phyloP scores from a whole-genome alignment of 92 coral and sea anemone species.

The Scolanthus callimorphus region DNA sequence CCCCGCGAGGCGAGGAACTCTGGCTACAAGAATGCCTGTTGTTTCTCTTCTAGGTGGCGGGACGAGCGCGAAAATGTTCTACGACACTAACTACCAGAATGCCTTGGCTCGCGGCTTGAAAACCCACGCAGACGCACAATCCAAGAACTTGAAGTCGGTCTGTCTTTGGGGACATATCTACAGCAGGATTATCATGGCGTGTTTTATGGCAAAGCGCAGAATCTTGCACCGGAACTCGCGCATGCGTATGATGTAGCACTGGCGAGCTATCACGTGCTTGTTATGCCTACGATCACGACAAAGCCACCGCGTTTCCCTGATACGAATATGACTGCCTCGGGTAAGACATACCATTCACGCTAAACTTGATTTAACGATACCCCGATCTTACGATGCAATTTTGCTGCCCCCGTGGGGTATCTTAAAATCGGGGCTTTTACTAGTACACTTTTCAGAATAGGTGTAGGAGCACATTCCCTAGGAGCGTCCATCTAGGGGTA shows the following conservation, averaged over 20 bases:
- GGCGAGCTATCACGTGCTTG: slow-evolving; percentile 40
- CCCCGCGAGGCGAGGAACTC: slow-evolving; percentile 44
- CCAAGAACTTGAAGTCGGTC: slow-evolving; percentile 2
- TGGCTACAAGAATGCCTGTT: too few relatives aligned
- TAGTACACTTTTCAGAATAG: too few relatives aligned
- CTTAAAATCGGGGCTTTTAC: too few relatives aligned
- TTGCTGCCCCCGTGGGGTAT: too few relatives aligned
- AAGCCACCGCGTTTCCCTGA: slow-evolving; percentile 39
- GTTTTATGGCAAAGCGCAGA: slow-evolving; percentile 58
- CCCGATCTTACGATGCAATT: too few relatives aligned
- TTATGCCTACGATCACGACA: slow-evolving; percentile 58
- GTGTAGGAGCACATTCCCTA: too few relatives aligned
- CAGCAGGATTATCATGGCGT: slow-evolving; percentile 26
- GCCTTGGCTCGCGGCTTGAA: slow-evolving; percentile 67
- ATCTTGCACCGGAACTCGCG: slow-evolving; percentile 42
- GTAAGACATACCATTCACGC: too few relatives aligned
- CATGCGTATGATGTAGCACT: slow-evolving; percentile 52
- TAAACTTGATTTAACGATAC: too few relatives aligned
- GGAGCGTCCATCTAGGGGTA: too few relatives aligned
- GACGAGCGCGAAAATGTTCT: too few relatives aligned
- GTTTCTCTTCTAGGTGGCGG: too few relatives aligned
- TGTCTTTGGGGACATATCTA: slow-evolving; percentile 34
- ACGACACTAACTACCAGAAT: slow-evolving; percentile 60
- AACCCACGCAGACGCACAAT: slow-evolving; percentile 27
- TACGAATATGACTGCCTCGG: slow-evolving; percentile 2